Evolutionary conservation across 1,140 invertebrate genomes (phyloP).

Genomic region (Anoplolepis gracilipes): DNA sequence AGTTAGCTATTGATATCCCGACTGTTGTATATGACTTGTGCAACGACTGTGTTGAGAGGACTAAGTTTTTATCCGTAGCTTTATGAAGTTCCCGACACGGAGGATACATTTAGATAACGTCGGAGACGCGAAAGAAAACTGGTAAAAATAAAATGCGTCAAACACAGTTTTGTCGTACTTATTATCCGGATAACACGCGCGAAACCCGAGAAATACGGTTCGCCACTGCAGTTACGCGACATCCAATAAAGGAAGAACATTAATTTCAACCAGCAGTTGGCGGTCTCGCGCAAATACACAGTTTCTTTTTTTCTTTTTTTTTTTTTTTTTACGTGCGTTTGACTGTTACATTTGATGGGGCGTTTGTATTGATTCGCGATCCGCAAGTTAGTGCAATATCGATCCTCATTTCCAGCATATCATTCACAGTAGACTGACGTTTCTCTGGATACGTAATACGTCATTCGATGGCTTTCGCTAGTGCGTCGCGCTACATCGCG

Average conservation of each 20-base stretch:
- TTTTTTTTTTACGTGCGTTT: no score
- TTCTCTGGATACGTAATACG: constrained; percentile 33
- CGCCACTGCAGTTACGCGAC: neutral
- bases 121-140: neutral
- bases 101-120: neutral
- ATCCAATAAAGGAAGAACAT: constrained; percentile 9
- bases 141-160: neutral
- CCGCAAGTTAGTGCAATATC: constrained; percentile 52
- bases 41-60: neutral
- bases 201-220: neutral
- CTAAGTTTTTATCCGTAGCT: neutral
- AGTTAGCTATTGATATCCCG: neutral
- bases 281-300: neutral
- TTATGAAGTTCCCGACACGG: neutral
- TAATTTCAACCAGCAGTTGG: constrained; percentile 3
- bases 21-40: neutral
- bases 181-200: constrained; percentile 34
- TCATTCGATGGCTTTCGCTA: constrained; percentile 51
- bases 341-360: neutral
- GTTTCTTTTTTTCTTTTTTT: neutral
- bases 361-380: constrained; percentile 5
- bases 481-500: constrained; percentile 50
- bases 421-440: constrained; percentile 51
- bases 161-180: constrained; percentile 32
- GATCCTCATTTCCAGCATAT: constrained; percentile 49